Conservation (phyloP, 2,888 invertebrate species). For the Leptogaster cylindrica region DNA sequence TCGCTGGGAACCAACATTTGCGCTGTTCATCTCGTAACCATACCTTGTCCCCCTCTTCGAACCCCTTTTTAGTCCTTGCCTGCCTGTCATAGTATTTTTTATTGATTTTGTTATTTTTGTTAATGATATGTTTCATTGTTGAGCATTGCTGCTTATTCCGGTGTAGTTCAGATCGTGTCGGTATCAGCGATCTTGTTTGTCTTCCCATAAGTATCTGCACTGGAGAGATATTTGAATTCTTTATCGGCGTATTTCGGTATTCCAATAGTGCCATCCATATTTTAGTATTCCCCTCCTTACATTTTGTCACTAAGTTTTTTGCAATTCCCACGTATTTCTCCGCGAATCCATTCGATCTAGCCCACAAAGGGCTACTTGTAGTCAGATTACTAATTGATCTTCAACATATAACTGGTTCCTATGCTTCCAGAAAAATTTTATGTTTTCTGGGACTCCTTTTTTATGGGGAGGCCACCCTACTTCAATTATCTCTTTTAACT, state of each 20-base stretch:
- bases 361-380: constrained; percentile 46
- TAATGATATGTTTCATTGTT: neutral
- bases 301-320: constrained; percentile 17
- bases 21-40: constrained; percentile 7
- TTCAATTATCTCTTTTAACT: constrained; percentile 9
- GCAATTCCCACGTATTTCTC: constrained; percentile 25
- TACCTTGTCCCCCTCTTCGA: constrained; percentile 10
- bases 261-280: constrained; percentile 13
- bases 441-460: neutral
- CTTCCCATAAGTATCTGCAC: constrained; percentile 13
- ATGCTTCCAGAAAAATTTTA: constrained; percentile 30
- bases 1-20: neutral
- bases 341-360: constrained; percentile 26
- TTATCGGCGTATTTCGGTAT: constrained; percentile 32
- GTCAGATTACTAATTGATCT: constrained; percentile 15
- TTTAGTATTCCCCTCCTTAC: neutral
- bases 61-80: neutral
- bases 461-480: constrained; percentile 13
- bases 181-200: constrained; percentile 11
- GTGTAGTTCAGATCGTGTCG: neutral
- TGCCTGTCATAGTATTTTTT: constrained; percentile 19
- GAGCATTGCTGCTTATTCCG: neutral
- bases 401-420: constrained; percentile 10
- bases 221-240: neutral
- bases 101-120: constrained; percentile 15